Evolutionary conservation across 1,140 invertebrate species (phyloP).

Genomic region (Stegodyphus mimosarum): DNA sequence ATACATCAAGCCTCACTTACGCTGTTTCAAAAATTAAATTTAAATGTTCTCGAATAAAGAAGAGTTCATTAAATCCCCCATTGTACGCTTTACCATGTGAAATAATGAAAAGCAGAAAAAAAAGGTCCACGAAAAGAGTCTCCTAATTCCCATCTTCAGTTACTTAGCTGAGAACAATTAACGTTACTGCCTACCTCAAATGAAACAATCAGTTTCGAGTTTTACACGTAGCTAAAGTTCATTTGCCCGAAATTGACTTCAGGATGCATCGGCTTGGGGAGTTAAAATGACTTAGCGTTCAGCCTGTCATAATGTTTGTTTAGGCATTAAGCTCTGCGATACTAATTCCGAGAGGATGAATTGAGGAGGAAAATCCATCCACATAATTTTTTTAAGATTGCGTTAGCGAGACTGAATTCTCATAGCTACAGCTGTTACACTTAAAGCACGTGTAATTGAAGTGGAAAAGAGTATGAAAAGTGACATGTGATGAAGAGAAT

Average conservation of each 20-base stretch:
- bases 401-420: no score
- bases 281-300: neutral
- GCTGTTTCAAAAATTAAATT: no score
- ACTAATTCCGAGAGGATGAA: conserved; percentile 10
- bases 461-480: conserved; percentile 1
- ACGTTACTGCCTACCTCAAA: conserved; percentile 25
- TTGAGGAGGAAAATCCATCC: conserved; percentile 14
- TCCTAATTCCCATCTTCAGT: no score
- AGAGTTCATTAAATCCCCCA: no score
- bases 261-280: neutral
- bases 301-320: conserved; percentile 26
- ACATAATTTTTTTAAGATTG: conserved; percentile 21
- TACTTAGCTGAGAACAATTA: conserved; percentile 25
- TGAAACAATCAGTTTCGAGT: conserved; percentile 33
- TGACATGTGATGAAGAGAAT: conserved; percentile 3
- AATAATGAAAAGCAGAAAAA: no score
- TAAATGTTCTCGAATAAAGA: no score
- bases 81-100: no score
- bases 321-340: neutral
- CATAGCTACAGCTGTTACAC: neutral
- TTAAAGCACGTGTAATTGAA: conserved; percentile 16
- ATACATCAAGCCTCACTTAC: no score
- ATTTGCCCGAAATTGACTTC: conserved; percentile 19
- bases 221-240: conserved; percentile 30
- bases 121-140: no score